phyloP scores from a whole-genome alignment of 1,140 invertebrate genomes.

The Rhyacophila brunnea region DNA sequence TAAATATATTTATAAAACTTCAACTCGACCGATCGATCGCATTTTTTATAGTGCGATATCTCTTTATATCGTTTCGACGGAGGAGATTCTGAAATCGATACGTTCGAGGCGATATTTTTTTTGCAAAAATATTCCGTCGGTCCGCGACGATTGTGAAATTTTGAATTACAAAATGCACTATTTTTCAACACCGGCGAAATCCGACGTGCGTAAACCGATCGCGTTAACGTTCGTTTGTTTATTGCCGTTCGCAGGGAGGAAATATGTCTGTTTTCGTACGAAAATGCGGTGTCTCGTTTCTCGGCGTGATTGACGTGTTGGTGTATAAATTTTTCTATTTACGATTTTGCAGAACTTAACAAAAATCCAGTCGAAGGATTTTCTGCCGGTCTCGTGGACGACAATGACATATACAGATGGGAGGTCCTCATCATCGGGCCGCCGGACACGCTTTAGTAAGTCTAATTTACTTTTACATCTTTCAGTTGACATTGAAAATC shows the following conservation, averaged over 20 bases:
- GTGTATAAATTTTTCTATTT: neutral
- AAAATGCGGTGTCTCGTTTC: neutral
- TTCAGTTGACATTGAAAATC: neutral
- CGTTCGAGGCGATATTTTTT: no score
- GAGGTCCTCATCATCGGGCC: conserved; percentile 99
- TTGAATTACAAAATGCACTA: neutral
- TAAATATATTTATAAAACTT: no score
- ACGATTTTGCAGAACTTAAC: conserved; percentile 82
- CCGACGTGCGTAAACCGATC: no score
- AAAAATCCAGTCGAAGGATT: conserved; percentile 99
- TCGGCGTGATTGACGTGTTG: neutral
- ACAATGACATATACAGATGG: conserved; percentile 99
- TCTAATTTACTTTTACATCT: conserved; percentile 39
- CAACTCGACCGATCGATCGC: no score
- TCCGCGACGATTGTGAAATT: neutral
- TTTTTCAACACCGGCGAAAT: neutral
- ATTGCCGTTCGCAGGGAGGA: no score
- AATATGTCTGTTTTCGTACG: conserved; percentile 26
- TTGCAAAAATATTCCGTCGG: no score
- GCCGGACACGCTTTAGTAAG: conserved; percentile 97
- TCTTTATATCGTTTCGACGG: no score
- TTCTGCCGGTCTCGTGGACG: conserved; percentile 98
- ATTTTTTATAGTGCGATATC: no score
- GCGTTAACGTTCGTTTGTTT: no score
- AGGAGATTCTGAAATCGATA: no score